Conservation (phyloP, 1,140 invertebrate genomes). For the Caenorhabditis remanei region DNA sequence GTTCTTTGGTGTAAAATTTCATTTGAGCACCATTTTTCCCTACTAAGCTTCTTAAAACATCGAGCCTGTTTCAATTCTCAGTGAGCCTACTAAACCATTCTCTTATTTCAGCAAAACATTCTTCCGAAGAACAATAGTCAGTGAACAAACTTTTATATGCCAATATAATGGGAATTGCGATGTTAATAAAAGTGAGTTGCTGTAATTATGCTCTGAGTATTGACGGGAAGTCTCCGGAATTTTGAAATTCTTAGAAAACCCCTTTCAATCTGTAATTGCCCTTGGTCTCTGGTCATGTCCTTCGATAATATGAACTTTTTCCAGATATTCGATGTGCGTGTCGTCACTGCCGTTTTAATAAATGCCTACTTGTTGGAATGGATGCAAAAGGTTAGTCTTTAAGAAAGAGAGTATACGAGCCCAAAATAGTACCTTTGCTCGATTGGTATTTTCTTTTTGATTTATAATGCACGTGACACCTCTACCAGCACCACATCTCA, state of each 20-base stretch:
- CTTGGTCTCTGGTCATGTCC: background rate
- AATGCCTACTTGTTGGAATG: conserved; percentile 81
- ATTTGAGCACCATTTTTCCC: too few species aligned
- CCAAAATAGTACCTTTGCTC: background rate
- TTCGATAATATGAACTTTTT: conserved; percentile 53
- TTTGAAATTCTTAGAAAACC: background rate
- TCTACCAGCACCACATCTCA: background rate
- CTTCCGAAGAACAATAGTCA: conserved; percentile 77
- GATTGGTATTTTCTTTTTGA: background rate
- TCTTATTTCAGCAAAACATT: conserved; percentile 75
- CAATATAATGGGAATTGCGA: conserved; percentile 80
- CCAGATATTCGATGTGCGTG: conserved; percentile 81
- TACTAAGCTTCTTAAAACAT: too few species aligned
- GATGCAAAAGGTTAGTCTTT: conserved; percentile 79
- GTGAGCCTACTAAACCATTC: too few species aligned
- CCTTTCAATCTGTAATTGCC: background rate
- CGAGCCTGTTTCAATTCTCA: too few species aligned
- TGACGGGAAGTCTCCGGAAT: conserved; percentile 15
- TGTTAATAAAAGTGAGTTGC: conserved; percentile 79
- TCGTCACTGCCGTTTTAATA: conserved; percentile 80
- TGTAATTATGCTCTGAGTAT: background rate
- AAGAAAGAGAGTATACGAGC: background rate
- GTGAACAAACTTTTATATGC: conserved; percentile 80
- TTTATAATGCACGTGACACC: background rate
- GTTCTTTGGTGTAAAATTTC: background rate